Conservation (phyloP, 1,140 invertebrate genomes). For the Drosophila punjabiensis region DNA sequence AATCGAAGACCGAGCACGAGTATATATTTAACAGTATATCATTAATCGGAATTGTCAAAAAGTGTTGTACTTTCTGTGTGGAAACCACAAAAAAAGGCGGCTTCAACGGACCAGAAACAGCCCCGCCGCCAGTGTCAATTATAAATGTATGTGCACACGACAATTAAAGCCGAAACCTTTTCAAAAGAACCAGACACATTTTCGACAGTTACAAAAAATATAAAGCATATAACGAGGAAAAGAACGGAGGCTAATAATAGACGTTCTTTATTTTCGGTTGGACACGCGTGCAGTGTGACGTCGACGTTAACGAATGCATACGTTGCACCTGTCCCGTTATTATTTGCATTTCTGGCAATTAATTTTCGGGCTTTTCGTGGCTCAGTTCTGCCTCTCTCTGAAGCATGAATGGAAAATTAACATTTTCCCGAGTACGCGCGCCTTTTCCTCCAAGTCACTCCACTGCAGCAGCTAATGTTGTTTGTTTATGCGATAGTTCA, state of each 20-base stretch:
- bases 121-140: conserved; percentile 52
- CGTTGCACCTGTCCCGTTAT: conserved; percentile 64
- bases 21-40: background rate
- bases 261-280: conserved; percentile 8
- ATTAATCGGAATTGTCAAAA: conserved; percentile 40
- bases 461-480: conserved; percentile 15
- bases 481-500: conserved; percentile 39
- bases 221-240: conserved; percentile 2
- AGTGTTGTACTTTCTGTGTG: conserved; percentile 2
- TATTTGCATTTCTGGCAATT: conserved; percentile 27
- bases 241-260: conserved; percentile 7
- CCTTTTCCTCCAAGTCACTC: conserved; percentile 29
- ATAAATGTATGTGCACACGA: conserved; percentile 36
- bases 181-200: conserved; percentile 25
- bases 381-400: background rate
- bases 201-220: conserved; percentile 15
- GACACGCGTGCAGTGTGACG: conserved; percentile 59
- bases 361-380: background rate
- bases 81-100: conserved; percentile 19
- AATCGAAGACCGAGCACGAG: conserved; percentile 13
- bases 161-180: conserved; percentile 44
- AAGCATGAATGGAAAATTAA: conserved; percentile 62
- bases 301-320: conserved; percentile 21
- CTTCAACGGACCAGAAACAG: conserved; percentile 25
- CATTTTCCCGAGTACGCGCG: conserved; percentile 29